Evolutionary conservation across 1,140 invertebrate species (phyloP), one percentile per base, ranked within the genome.

Genomic region (Drosophila repletoides): DNA sequence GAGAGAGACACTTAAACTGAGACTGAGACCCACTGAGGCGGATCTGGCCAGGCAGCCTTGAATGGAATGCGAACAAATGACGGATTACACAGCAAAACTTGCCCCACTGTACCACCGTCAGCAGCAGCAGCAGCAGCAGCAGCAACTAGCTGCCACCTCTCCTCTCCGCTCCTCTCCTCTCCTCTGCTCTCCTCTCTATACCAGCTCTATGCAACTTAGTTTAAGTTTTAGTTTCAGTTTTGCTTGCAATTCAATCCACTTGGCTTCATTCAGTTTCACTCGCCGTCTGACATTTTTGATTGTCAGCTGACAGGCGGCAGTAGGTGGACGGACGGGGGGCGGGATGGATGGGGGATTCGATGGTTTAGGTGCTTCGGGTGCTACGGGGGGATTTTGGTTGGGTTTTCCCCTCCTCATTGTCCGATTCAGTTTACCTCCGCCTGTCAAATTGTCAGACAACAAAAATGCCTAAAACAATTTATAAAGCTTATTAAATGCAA

Each of bases 41-140:
- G 79, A 84, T 79, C 80, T 84, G 64, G 71, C 29, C 53, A 58
- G 70, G 49, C 79, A 80, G 77, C 80, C 80, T 86, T 86, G 80
- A 53, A 86, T 86, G 80, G 80, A 86, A 86, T 86, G 80, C 80
- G 80, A 84, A 84, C 75, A 71, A 83, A 70, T 83, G 69, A 83
- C 71, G 80, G 71, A 77, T 83, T 83, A 77, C 73, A 67, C 56
- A 61, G 56, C 46, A 40, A 6, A n/a, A 10, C 29, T 29, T 43
- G 29, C 53, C 48, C 17, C 33, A 31, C 45, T 12, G 26, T 24
- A 12, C 14, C 36, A n/a, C 34, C 9, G n/a, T 15, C 21, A 2
- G 7, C 6, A 10, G n/a, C 26, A 1, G 10, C 45, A 58, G 53
- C 40, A 29, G 28, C 24, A 26, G 34, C 34, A 12, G 28, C 28